Evolutionary conservation across 2,888 invertebrate genomes (phyloP).

Genomic region (Aromia moschata): DNA sequence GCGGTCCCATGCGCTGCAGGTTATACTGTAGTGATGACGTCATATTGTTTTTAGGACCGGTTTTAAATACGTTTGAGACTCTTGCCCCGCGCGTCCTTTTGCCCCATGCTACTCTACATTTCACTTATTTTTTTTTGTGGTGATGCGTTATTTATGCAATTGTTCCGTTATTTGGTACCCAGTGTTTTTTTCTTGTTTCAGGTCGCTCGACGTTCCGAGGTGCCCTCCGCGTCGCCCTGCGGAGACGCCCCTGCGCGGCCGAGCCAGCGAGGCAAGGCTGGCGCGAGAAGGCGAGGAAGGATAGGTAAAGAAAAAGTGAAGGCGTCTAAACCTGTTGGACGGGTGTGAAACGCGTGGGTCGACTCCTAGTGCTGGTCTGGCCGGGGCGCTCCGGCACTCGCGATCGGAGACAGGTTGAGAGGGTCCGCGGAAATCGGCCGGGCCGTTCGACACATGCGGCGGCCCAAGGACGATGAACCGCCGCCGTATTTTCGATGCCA

Average conservation of each 20-base stretch:
- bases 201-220: not conserved
- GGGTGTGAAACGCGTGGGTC: slow-evolving; percentile 63
- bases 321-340: slow-evolving; percentile 65
- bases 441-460: slow-evolving; percentile 39
- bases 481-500: slow-evolving; percentile 33
- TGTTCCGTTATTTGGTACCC: no score
- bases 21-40: no score
- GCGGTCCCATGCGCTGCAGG: no score
- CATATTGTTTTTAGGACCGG: no score
- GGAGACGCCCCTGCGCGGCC: slow-evolving; percentile 32
- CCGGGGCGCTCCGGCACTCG: slow-evolving; percentile 32
- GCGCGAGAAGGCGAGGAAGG: slow-evolving; percentile 37
- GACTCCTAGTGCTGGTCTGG: slow-evolving; percentile 55
- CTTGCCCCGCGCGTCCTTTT: no score
- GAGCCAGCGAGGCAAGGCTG: slow-evolving; percentile 38
- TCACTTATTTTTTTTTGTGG: no score
- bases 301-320: slow-evolving; percentile 60
- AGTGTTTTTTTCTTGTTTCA: no score
- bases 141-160: no score
- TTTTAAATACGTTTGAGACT: no score
- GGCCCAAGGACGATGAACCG: slow-evolving; percentile 52
- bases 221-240: not conserved
- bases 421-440: slow-evolving; percentile 49
- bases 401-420: slow-evolving; percentile 50
- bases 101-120: no score